Evolutionary conservation across 1,140 invertebrate genomes (phyloP).

Genomic region (Latrodectus geometricus): DNA sequence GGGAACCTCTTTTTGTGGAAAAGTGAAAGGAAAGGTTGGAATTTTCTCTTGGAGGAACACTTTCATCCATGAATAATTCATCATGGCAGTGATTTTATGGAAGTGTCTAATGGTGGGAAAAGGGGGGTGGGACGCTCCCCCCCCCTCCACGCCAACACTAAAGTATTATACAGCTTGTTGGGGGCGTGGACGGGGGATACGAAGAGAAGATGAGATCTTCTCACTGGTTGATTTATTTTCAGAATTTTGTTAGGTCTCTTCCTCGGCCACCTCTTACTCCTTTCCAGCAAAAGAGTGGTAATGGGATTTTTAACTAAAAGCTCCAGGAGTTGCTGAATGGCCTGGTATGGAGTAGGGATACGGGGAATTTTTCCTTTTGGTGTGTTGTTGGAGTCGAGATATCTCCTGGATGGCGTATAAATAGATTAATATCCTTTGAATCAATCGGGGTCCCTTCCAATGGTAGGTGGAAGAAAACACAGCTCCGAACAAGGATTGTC

Average conservation of each 20-base stretch:
- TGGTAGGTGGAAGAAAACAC: too few relatives aligned
- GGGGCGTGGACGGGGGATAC: background rate
- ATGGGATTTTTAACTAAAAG: constrained; percentile 27
- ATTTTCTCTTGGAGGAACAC: constrained; percentile 12
- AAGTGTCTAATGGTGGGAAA: constrained; percentile 26
- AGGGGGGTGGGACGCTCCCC: background rate
- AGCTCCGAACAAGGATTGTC: too few relatives aligned
- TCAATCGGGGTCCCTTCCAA: too few relatives aligned
- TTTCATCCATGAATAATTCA: constrained; percentile 36
- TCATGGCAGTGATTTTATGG: constrained; percentile 31
- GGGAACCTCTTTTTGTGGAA: background rate
- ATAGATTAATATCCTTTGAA: background rate
- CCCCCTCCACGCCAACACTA: background rate
- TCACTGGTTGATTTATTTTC: constrained; percentile 30
- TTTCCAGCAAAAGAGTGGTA: background rate
- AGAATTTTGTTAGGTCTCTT: constrained; percentile 5
- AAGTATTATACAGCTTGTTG: constrained; percentile 11
- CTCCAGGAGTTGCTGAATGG: background rate
- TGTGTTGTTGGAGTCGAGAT: background rate
- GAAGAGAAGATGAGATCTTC: background rate
- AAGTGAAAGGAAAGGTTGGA: constrained; percentile 22
- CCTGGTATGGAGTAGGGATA: background rate
- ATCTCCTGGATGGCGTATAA: background rate
- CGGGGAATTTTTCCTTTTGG: background rate
- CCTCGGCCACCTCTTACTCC: background rate